A percentile compares a stretch with the other conserved stretches of the same genome.
Conservation (phyloP, 2,797 vertebrate genomes). For the Lepus oiostolus region DNA sequence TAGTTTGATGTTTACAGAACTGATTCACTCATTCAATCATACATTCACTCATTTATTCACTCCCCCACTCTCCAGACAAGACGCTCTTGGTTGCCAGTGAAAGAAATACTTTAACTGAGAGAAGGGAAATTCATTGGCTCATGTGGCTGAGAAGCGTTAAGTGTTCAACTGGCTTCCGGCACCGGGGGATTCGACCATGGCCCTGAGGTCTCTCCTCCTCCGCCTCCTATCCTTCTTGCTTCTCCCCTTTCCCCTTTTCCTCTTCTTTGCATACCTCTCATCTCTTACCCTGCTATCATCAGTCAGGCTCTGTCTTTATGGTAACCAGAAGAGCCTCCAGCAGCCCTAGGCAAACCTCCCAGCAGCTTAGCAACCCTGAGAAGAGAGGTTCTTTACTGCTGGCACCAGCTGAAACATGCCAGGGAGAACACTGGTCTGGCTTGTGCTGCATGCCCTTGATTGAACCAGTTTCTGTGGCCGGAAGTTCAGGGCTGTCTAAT, state of each 20-base stretch:
- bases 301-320: background rate
- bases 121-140: background rate
- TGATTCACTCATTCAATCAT: slow-evolving; percentile 33
- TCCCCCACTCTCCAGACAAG: background rate
- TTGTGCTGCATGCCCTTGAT: background rate
- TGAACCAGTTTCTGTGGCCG: slow-evolving; percentile 19
- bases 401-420: background rate
- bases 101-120: background rate
- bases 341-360: background rate
- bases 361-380: background rate
- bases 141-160: background rate
- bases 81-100: background rate
- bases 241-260: background rate
- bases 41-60: background rate
- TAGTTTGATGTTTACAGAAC: slow-evolving; percentile 4
- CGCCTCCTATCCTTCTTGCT: background rate
- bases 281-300: background rate
- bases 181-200: background rate
- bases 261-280: background rate
- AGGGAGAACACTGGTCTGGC: background rate
- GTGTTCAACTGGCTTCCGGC: background rate
- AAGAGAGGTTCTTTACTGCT: background rate
- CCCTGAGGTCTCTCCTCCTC: background rate
- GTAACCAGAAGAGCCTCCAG: background rate
- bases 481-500: background rate